Percentiles rank a stretch among this genome's conserved stretches.
Conservation (phyloP, 2,888 invertebrate species). For the Eudemis profundana region DNA sequence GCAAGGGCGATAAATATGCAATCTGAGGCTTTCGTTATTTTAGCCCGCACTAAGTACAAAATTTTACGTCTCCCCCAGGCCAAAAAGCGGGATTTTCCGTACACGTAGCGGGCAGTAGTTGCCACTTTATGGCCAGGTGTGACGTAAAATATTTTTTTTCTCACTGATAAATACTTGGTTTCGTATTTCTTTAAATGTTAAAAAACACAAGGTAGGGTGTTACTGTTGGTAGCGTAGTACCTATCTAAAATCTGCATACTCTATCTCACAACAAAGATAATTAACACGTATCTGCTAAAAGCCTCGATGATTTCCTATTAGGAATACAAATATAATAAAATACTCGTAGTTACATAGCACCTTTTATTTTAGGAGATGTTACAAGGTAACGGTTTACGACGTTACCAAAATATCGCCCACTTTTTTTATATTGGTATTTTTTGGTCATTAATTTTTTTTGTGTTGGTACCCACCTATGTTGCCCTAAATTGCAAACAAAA, state of each 20-base stretch:
- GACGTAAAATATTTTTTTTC: too few relatives aligned
- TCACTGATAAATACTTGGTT: too few relatives aligned
- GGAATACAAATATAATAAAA: constrained; percentile 24
- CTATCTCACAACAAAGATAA: constrained; percentile 16
- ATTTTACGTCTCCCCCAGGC: too few relatives aligned
- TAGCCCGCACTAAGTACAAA: too few relatives aligned
- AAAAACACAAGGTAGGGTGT: too few relatives aligned
- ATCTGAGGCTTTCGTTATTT: too few relatives aligned
- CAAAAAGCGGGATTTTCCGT: too few relatives aligned
- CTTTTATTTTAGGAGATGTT: constrained; percentile 13
- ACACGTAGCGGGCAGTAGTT: too few relatives aligned
- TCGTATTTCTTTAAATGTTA: too few relatives aligned
- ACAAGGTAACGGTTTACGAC: constrained; percentile 31
- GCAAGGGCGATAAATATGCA: too few relatives aligned
- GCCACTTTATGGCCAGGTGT: too few relatives aligned
- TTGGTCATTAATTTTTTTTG: neutral
- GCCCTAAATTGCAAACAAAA: neutral
- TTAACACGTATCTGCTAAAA: constrained; percentile 35
- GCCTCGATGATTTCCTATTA: constrained; percentile 37
- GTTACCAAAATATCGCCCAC: neutral
- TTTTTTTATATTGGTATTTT: neutral
- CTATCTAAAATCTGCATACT: neutral
- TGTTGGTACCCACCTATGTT: neutral
- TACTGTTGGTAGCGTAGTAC: neutral
- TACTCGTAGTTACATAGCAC: constrained; percentile 19